Percentiles rank a stretch among this genome's conserved stretches.
phyloP scores from a whole-genome alignment of 2,113 vertebrate genomes.

The Xerus inauris region DNA sequence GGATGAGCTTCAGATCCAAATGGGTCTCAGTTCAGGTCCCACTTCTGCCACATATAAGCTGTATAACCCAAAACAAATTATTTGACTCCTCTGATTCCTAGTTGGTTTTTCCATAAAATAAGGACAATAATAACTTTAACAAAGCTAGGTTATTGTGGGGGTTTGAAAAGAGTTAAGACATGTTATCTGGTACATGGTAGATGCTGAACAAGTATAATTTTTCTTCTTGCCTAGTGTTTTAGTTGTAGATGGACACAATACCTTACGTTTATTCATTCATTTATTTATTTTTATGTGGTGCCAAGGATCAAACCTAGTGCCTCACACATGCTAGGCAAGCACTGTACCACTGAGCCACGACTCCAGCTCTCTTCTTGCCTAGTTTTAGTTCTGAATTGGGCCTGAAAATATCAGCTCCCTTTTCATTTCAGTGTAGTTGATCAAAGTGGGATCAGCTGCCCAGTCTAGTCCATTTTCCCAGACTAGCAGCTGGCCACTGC shows the following conservation, averaged over 20 bases:
- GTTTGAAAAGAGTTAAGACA: background rate
- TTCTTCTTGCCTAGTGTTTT: background rate
- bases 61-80: background rate
- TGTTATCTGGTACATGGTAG: too few species aligned
- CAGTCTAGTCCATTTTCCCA: background rate
- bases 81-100: background rate
- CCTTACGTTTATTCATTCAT: too few species aligned
- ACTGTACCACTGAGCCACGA: too few species aligned
- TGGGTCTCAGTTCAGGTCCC: background rate
- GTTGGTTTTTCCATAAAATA: background rate
- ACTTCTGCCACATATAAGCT: background rate
- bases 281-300: too few species aligned
- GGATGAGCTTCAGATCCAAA: background rate
- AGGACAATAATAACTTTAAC: background rate
- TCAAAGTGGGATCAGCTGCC: background rate
- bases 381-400: background rate
- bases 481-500: background rate
- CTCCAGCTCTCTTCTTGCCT: background rate
- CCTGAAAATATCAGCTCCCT: background rate
- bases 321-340: too few species aligned
- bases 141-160: background rate
- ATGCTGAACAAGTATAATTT: background rate
- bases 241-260: too few species aligned
- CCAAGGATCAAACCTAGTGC: too few species aligned
- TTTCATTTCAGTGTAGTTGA: too few species aligned